A percentile compares a stretch with the other conserved stretches of the same genome.
Evolutionary conservation across 1,140 invertebrate genomes (phyloP).

Genomic region (Aphelinus certus): DNA sequence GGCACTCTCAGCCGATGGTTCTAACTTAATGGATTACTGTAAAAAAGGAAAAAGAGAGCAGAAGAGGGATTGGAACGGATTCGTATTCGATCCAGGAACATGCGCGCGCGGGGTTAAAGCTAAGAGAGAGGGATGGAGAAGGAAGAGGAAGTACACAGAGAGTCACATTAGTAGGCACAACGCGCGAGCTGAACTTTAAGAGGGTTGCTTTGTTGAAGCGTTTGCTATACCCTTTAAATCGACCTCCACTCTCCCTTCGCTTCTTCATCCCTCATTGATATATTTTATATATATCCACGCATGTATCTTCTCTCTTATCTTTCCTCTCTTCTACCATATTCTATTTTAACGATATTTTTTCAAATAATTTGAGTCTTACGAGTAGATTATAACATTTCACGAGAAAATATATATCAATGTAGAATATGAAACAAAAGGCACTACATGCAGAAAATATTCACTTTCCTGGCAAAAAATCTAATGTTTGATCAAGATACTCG

Average conservation of each 20-base stretch:
- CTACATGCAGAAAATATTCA: too few relatives aligned
- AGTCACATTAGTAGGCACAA: conserved; percentile 58
- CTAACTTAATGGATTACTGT: conserved; percentile 42
- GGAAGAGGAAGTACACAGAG: neutral
- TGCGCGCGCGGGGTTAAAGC: conserved; percentile 22
- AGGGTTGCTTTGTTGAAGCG: conserved; percentile 64
- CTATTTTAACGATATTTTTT: too few relatives aligned
- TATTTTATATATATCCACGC: too few relatives aligned
- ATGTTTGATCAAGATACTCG: too few relatives aligned
- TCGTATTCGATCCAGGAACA: conserved; percentile 42
- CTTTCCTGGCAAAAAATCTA: too few relatives aligned
- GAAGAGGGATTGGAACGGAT: conserved; percentile 37
- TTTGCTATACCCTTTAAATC: conserved; percentile 63
- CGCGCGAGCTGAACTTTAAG: conserved; percentile 61
- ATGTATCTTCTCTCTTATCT: conserved; percentile 37
- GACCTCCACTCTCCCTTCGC: conserved; percentile 45
- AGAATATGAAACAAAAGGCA: too few relatives aligned
- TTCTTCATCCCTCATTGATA: conserved; percentile 1
- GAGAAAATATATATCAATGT: too few relatives aligned
- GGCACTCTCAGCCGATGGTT: conserved; percentile 31
- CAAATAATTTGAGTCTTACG: too few relatives aligned
- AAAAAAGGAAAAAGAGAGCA: conserved; percentile 30
- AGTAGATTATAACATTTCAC: too few relatives aligned
- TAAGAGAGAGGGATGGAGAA: neutral
- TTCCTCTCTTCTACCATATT: conserved; percentile 37